Percentiles rank a stretch among this genome's conserved stretches.
These are phyloP conservation scores for Falco columbarius DNA, from an alignment of 2,797 vertebrate genomes.

Conservation along the genomic window DNA sequence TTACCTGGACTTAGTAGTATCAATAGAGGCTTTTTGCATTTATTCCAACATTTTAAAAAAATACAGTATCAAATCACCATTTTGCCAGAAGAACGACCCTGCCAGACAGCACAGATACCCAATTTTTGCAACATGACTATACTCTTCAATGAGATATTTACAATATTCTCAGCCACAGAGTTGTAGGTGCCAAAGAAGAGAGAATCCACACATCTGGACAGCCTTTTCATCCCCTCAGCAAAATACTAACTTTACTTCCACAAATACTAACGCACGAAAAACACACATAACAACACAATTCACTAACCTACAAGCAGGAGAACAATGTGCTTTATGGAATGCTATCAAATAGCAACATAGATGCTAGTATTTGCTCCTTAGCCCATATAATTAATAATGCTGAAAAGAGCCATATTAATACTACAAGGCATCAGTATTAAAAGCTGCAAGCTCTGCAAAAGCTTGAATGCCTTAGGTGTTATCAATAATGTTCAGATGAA, in stretches of 20 bases:
- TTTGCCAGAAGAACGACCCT: not conserved
- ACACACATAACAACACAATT: not conserved
- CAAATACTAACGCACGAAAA: not conserved
- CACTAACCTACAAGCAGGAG: not conserved
- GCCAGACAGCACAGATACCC: not conserved
- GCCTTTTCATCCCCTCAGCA: not conserved
- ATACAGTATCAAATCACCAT: not conserved
- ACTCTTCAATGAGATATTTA: not conserved
- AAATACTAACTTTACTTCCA: not conserved
- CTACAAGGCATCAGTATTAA: conserved; percentile 1
- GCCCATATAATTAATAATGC: conserved; percentile 64
- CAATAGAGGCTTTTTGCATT: not conserved
- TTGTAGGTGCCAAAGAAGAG: not conserved
- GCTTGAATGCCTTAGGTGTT: not conserved
- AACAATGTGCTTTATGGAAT: conserved; percentile 24
- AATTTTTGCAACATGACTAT: not conserved
- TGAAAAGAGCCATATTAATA: conserved; percentile 37
- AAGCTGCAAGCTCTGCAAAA: conserved; percentile 17
- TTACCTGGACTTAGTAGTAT: not conserved
- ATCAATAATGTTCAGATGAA: conserved; percentile 10
- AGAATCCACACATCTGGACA: not conserved
- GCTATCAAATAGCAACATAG: conserved; percentile 33
- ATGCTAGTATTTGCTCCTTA: conserved; percentile 38
- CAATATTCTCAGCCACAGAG: not conserved
- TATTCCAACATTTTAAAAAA: not conserved